Evolutionary conservation across 2,113 vertebrate species (phyloP).

Genomic region (Aix galericulata): DNA sequence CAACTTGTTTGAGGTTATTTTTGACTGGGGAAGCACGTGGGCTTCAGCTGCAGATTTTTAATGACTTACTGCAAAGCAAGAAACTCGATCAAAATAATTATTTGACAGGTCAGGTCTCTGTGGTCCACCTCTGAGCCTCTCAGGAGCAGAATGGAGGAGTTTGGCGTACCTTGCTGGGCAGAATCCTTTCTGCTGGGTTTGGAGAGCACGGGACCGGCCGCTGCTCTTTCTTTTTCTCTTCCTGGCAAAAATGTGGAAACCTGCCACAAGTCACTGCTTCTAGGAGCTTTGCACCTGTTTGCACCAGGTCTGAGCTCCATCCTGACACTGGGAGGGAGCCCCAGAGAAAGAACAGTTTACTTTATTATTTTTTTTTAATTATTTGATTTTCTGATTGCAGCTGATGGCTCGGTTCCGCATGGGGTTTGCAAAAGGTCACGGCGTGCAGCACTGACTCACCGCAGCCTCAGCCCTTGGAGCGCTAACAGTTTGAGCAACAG

Average conservation of each 20-base stretch:
- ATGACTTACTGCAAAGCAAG: background rate
- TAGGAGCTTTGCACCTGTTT: background rate
- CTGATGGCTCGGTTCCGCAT: background rate
- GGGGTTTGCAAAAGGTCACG: background rate
- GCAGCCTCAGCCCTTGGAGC: background rate
- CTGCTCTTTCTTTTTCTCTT: background rate
- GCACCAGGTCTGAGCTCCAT: background rate
- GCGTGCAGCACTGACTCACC: background rate
- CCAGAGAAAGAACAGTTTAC: too few relatives aligned
- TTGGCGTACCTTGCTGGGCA: background rate
- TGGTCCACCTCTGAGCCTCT: background rate
- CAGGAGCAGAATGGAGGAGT: background rate
- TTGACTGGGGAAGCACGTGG: background rate
- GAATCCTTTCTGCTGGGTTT: background rate
- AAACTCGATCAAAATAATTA: background rate
- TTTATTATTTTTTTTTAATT: too few relatives aligned
- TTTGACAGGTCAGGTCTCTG: background rate
- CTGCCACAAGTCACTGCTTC: background rate
- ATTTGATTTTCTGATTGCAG: background rate
- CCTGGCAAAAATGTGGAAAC: background rate
- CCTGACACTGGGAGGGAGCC: background rate
- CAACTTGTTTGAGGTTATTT: background rate
- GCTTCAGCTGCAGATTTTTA: background rate
- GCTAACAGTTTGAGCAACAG: background rate
- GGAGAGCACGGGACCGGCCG: background rate